Evolutionary conservation across 2,888 invertebrate species (phyloP).

Genomic region (Hyalella azteca): DNA sequence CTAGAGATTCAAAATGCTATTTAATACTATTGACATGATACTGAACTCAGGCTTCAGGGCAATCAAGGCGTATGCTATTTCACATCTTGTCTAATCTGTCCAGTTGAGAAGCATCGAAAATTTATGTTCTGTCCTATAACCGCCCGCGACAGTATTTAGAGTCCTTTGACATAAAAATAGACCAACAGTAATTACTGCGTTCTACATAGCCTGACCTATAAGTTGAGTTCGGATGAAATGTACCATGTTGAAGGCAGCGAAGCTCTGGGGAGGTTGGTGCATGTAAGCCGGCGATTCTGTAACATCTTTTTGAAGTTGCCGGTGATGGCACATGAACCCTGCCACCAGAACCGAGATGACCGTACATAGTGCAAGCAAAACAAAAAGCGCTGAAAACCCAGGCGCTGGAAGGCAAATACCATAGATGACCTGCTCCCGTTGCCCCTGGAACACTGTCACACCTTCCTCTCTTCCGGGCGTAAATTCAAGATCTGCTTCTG

Average conservation of each 20-base stretch:
- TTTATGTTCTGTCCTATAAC: too few species aligned
- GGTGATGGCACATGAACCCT: conserved; percentile 78
- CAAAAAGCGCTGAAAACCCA: conserved; percentile 86
- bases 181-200: too few species aligned
- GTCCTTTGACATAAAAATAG: too few species aligned
- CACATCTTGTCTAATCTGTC: too few species aligned
- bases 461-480: conserved; percentile 70
- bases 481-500: conserved; percentile 88
- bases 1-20: too few species aligned
- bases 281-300: conserved; percentile 53
- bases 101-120: too few species aligned
- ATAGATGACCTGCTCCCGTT: conserved; percentile 83
- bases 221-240: conserved; percentile 56
- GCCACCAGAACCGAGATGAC: conserved; percentile 86
- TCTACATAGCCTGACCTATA: conserved; percentile 22
- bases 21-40: too few species aligned
- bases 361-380: conserved; percentile 84
- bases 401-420: conserved; percentile 90
- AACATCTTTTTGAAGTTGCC: conserved; percentile 72
- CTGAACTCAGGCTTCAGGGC: too few species aligned
- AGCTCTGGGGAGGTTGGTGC: conserved; percentile 26
- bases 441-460: conserved; percentile 64
- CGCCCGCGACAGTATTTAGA: too few species aligned
- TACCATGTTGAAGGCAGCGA: conserved; percentile 53
- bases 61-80: too few species aligned